phyloP scores from a whole-genome alignment of 2,888 invertebrate species.

The Synergus umbraculus region DNA sequence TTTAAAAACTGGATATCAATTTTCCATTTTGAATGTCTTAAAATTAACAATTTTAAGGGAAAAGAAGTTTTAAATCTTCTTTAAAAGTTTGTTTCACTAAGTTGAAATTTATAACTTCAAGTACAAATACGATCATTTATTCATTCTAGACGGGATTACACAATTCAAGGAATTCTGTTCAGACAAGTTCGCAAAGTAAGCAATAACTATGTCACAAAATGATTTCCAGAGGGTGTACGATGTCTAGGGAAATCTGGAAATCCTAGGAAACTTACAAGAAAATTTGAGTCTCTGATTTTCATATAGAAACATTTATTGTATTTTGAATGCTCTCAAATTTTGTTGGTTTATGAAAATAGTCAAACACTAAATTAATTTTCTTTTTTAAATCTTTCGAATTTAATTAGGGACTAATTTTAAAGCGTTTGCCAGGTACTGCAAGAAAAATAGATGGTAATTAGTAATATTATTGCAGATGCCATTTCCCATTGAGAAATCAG shows the following conservation, averaged over 20 bases:
- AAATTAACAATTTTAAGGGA: neutral
- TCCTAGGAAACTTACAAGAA: constrained; percentile 21
- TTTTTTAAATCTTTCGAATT: neutral
- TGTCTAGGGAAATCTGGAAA: constrained; percentile 34
- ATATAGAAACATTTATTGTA: constrained; percentile 9
- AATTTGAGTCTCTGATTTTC: constrained; percentile 11
- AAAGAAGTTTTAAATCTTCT: neutral
- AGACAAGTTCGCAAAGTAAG: constrained; percentile 30
- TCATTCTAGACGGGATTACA: neutral
- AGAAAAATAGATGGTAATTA: neutral
- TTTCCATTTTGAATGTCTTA: too few species aligned
- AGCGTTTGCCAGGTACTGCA: neutral
- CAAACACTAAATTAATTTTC: neutral
- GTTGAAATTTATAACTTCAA: neutral
- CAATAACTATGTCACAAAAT: constrained; percentile 34
- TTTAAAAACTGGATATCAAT: too few species aligned
- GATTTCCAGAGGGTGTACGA: constrained; percentile 1
- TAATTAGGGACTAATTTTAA: neutral
- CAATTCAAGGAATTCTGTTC: constrained; percentile 15
- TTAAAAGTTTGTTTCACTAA: neutral
- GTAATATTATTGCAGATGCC: neutral
- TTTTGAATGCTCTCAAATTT: neutral
- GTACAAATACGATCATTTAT: constrained; percentile 7
- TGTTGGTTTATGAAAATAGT: neutral
- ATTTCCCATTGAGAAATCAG: neutral